Conservation (phyloP, 2,888 invertebrate species). For the Spodoptera littoralis region DNA sequence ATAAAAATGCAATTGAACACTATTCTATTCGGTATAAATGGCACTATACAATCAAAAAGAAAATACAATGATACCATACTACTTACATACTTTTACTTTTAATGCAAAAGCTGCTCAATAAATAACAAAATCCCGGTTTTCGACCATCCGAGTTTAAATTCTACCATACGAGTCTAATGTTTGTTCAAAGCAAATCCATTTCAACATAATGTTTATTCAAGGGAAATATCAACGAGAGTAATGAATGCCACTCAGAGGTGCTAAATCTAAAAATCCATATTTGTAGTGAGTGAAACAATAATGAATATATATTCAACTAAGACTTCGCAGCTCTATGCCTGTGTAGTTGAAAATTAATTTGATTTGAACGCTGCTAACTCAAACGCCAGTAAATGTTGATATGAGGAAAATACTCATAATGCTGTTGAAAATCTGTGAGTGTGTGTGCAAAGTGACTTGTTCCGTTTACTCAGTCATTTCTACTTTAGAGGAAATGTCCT, state of each 20-base stretch:
- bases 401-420: constrained; percentile 8
- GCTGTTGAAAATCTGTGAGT: not conserved
- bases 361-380: constrained; percentile 5
- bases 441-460: not conserved
- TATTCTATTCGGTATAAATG: too few species aligned
- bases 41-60: too few species aligned
- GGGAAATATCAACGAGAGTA: not conserved
- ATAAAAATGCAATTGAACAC: too few species aligned
- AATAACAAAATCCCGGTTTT: too few species aligned
- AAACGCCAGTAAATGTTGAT: constrained; percentile 1
- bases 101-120: too few species aligned
- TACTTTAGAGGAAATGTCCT: not conserved
- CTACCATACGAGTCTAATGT: too few species aligned
- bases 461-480: constrained; percentile 3
- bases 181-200: not conserved
- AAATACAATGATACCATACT: too few species aligned
- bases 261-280: constrained; percentile 2
- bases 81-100: too few species aligned
- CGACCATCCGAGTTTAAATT: too few species aligned
- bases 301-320: constrained; percentile 6
- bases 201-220: not conserved
- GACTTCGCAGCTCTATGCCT: not conserved
- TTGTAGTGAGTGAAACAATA: not conserved
- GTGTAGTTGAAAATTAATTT: constrained; percentile 9
- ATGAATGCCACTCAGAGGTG: not conserved